Base-by-base conservation (phyloP, 37 sponge, comb jelly and placozoan species). In the Halichondria panicea region DNA sequence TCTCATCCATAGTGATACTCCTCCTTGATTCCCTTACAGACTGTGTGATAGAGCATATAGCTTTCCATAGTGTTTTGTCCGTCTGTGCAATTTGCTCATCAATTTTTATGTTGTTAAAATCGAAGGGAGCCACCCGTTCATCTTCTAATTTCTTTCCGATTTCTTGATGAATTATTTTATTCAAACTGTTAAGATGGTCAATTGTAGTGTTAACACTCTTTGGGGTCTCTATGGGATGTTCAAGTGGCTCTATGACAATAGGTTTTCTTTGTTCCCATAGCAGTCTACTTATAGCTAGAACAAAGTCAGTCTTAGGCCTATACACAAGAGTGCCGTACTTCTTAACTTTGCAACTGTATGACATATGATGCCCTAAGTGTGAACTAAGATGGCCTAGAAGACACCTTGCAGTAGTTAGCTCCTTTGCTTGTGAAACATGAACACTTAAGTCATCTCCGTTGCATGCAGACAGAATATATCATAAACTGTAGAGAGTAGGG, bases 321-420 rank as follows among this genome's bases (percentile, higher is more conserved):
- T 59, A 74, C 9, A 74, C 5, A 2, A 74, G 40, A n/a, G 75
- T 74, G 7, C 75, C 75, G 59, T 74, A 74, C 43, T 74, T 74
- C n/a, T n/a, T n/a, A n/a, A n/a, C n/a, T n/a, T n/a, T n/a, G n/a
- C n/a, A n/a, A n/a, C n/a, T n/a, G n/a, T n/a, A 74, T 41, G 39
- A n/a, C 18, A 74, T 58, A 31, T 74, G 75, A 9, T 74, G 75
- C 34, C 37, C 27, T 41, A 74, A 30, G 43, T 55, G 18, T n/a
- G 28, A 22, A 21, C 22, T 74, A 39, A 74, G 62, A 8, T 74
- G 18, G 41, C 52, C 27, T 21, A 74, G 28, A 3, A 74, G n/a
- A 42, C 62, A 74, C 62, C 43, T 55, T 11, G 75, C 15, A 36
- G 42, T 58, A 2, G 41, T 44, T 34, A 3, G 5, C 22, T 74